These are phyloP conservation scores for Lycaon pictus DNA, from an alignment of 2,113 vertebrate species.

Conservation along the genomic window DNA sequence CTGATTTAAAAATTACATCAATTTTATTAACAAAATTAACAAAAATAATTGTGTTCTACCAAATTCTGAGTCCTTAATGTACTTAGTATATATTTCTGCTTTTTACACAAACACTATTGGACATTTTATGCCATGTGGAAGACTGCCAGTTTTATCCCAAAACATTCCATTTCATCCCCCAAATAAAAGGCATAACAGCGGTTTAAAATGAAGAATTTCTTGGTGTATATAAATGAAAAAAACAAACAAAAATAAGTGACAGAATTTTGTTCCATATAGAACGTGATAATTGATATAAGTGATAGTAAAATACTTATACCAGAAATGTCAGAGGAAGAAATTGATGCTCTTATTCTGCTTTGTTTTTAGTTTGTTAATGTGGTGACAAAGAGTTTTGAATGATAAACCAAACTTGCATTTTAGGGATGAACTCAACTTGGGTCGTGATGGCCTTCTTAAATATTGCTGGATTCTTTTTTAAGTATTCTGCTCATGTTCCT, in stretches of 20 bases:
- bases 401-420: not conserved
- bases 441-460: not conserved
- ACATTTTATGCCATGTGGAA: not conserved
- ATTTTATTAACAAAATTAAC: slow-evolving; percentile 40
- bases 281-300: too few relatives aligned
- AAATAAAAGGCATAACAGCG: not conserved
- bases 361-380: not conserved
- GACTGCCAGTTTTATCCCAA: not conserved
- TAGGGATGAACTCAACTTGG: not conserved
- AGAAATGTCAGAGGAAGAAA: not conserved
- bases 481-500: not conserved
- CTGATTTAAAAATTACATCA: not conserved
- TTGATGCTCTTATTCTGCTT: not conserved
- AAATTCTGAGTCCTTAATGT: not conserved
- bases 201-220: not conserved
- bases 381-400: not conserved
- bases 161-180: not conserved
- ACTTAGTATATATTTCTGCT: not conserved
- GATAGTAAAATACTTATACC: not conserved
- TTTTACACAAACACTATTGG: not conserved
- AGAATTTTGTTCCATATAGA: not conserved
- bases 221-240: not conserved
- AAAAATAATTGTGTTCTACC: not conserved
- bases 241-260: not conserved
- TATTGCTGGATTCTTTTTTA: not conserved